Evolutionary conservation across 2,113 vertebrate genomes (phyloP).

Genomic region (Gasterosteus aculeatus): DNA sequence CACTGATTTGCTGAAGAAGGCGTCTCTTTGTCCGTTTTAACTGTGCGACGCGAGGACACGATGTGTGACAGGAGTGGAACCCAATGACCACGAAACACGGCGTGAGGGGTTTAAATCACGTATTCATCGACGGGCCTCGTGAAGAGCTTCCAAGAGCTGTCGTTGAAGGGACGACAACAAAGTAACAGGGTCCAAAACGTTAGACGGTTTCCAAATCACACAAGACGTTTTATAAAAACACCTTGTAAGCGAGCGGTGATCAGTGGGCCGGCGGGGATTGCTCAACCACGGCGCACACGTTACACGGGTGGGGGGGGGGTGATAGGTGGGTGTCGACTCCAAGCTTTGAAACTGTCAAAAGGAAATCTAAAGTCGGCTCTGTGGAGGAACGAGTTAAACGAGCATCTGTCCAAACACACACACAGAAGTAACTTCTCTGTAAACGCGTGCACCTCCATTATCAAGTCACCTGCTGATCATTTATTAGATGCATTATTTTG

Average conservation of each 20-base stretch:
- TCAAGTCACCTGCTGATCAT: not conserved
- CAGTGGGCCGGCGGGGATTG: not conserved
- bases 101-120: not conserved
- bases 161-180: no score
- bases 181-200: no score
- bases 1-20: no score
- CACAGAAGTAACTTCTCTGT: not conserved
- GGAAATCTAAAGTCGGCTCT: not conserved
- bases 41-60: no score
- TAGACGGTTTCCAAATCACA: no score
- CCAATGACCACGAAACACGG: not conserved
- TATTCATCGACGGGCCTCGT: not conserved
- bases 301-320: not conserved
- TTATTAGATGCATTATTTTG: no score
- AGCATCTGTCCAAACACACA: not conserved
- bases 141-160: not conserved
- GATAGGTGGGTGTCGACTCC: not conserved
- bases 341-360: slow-evolving; percentile 14
- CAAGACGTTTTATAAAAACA: no score
- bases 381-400: not conserved
- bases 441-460: not conserved
- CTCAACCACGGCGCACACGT: not conserved
- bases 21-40: no score
- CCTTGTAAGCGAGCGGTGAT: no score
- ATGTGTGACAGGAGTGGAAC: not conserved